Evolutionary conservation across 1,140 invertebrate genomes (phyloP).

Genomic region (Drosophila saltans): DNA sequence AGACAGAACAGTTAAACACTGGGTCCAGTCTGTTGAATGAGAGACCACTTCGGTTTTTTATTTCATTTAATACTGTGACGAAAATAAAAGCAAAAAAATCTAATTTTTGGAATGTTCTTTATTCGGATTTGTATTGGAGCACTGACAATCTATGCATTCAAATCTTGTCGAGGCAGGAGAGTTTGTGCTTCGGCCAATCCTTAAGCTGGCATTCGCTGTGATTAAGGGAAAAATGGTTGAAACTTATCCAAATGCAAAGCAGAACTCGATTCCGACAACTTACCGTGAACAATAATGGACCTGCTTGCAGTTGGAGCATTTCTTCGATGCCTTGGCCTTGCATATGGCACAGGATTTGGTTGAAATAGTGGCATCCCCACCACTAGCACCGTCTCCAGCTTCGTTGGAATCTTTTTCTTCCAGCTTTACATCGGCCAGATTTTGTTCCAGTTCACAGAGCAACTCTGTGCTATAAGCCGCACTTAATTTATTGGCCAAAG

Average conservation of each 20-base stretch:
- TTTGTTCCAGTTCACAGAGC: slow-evolving; percentile 83
- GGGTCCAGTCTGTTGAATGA: slow-evolving; percentile 67
- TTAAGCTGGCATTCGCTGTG: slow-evolving; percentile 84
- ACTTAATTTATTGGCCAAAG: slow-evolving; percentile 83
- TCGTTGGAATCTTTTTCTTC: slow-evolving; percentile 24
- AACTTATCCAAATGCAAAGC: no score
- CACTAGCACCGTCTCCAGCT: slow-evolving; percentile 13
- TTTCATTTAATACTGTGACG: slow-evolving; percentile 52
- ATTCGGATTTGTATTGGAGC: not conserved
- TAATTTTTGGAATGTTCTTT: slow-evolving; percentile 71
- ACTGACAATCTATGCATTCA: slow-evolving; percentile 11
- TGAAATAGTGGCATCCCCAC: not conserved
- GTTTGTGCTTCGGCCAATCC: slow-evolving; percentile 84
- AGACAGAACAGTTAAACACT: slow-evolving; percentile 85
- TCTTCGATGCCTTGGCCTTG: slow-evolving; percentile 83
- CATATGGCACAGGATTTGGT: slow-evolving; percentile 81
- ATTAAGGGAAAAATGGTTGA: slow-evolving; percentile 8
- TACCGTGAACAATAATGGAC: slow-evolving; percentile 84
- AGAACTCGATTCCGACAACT: not conserved
- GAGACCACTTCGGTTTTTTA: slow-evolving; percentile 72
- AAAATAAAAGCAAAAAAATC: slow-evolving; percentile 52
- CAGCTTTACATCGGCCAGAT: slow-evolving; percentile 37
- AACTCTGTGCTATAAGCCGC: slow-evolving; percentile 84
- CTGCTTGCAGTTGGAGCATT: slow-evolving; percentile 84
- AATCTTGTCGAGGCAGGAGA: slow-evolving; percentile 22